Percentiles rank a stretch among this genome's conserved stretches.
phyloP scores from a whole-genome alignment of 2,797 vertebrate genomes.

The Parotocinclus haroldoi region DNA sequence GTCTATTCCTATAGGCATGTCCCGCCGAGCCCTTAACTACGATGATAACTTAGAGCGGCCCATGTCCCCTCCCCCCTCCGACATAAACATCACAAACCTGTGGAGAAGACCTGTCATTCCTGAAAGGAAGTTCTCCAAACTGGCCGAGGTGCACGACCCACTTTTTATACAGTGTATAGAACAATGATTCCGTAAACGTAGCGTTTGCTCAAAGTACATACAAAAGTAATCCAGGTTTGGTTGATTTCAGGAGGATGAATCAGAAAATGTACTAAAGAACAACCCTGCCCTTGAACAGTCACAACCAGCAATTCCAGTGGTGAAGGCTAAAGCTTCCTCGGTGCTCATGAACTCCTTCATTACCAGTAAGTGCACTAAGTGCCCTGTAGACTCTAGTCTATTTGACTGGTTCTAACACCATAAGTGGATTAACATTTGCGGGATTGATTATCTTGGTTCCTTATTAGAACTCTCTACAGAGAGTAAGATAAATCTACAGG shows the following conservation, averaged over 20 bases:
- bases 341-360: slow-evolving; percentile 87
- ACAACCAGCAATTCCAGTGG: slow-evolving; percentile 57
- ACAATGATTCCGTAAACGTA: too few relatives aligned
- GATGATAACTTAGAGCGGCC: slow-evolving; percentile 84
- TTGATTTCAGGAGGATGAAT: slow-evolving; percentile 57
- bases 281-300: slow-evolving; percentile 17
- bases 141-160: slow-evolving; percentile 72
- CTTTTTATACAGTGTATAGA: neutral
- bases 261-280: slow-evolving; percentile 40
- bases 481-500: too few relatives aligned
- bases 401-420: too few relatives aligned
- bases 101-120: slow-evolving; percentile 91
- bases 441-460: too few relatives aligned
- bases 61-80: slow-evolving; percentile 85
- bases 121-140: slow-evolving; percentile 82
- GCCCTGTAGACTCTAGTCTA: too few relatives aligned
- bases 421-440: too few relatives aligned
- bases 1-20: slow-evolving; percentile 79
- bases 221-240: slow-evolving; percentile 13
- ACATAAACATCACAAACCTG: slow-evolving; percentile 75
- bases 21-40: slow-evolving; percentile 83
- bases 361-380: slow-evolving; percentile 73
- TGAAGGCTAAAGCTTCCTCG: slow-evolving; percentile 74
- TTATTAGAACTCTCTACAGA: too few relatives aligned
- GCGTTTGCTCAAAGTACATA: neutral